A percentile compares a stretch with the other conserved stretches of the same genome.
Conservation (phyloP, 2,888 invertebrate genomes). For the Nymphalis polychloros region DNA sequence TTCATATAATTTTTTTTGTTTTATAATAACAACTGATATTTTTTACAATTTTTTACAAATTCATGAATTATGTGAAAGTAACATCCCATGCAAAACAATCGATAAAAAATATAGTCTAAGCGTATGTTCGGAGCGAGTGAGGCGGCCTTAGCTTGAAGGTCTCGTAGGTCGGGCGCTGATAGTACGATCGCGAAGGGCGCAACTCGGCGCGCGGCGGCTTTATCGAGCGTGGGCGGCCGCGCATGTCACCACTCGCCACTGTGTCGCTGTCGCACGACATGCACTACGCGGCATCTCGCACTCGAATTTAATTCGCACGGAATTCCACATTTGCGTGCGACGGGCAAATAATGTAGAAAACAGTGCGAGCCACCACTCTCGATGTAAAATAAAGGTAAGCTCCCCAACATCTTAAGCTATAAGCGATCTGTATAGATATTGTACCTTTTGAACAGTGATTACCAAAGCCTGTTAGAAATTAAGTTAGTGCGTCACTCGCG, state of each 20-base stretch:
- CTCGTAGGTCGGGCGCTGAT: slow-evolving; percentile 23
- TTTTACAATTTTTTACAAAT: no score
- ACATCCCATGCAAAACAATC: background rate
- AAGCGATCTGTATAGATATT: background rate
- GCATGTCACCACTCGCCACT: slow-evolving; percentile 50
- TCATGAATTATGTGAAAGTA: background rate
- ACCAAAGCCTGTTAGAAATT: slow-evolving; percentile 4
- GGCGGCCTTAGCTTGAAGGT: slow-evolving; percentile 24
- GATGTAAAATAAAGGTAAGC: slow-evolving; percentile 59
- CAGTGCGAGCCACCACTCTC: slow-evolving; percentile 44
- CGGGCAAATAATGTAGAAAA: slow-evolving; percentile 56
- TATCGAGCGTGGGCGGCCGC: slow-evolving; percentile 79
- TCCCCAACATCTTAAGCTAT: slow-evolving; percentile 15
- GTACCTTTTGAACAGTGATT: slow-evolving; percentile 5
- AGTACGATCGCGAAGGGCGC: slow-evolving; percentile 39
- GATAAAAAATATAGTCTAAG: background rate
- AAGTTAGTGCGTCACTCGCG: slow-evolving; percentile 26
- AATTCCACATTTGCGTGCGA: slow-evolving; percentile 48
- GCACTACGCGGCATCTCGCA: slow-evolving; percentile 56
- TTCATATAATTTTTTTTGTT: no score
- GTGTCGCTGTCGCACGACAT: slow-evolving; percentile 53
- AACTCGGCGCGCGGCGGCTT: slow-evolving; percentile 42
- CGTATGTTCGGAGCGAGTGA: slow-evolving; percentile 4
- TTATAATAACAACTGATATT: no score
- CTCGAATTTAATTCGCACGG: slow-evolving; percentile 48